Evolutionary conservation across 2,113 vertebrate species (phyloP).

Genomic region (Macrotus californicus): DNA sequence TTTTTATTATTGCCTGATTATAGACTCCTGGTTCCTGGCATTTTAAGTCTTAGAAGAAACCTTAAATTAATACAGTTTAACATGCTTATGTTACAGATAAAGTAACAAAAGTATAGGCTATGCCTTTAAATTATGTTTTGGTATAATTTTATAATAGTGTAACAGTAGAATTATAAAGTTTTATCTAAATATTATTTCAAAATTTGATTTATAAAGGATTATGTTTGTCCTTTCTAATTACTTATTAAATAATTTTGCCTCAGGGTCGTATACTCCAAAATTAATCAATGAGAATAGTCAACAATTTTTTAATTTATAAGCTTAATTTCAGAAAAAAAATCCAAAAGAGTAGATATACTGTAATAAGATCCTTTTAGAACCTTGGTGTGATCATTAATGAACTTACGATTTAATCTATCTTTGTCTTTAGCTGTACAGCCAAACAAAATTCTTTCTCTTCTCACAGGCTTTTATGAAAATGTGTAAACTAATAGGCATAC

Average conservation of each 20-base stretch:
- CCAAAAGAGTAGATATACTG: not conserved
- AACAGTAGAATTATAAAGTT: not conserved
- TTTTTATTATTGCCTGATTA: not conserved
- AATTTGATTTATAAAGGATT: not conserved
- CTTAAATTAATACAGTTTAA: not conserved
- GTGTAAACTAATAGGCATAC: not conserved
- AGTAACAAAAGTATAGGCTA: not conserved
- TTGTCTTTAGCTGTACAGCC: not conserved
- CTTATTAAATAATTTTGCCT: slow-evolving; percentile 6
- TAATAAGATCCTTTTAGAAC: not conserved
- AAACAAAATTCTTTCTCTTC: not conserved
- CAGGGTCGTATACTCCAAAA: not conserved
- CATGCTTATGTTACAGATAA: not conserved
- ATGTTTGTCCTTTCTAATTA: not conserved
- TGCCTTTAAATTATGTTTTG: not conserved
- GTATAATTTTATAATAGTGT: not conserved
- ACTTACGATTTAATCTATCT: not conserved
- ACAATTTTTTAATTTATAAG: not conserved
- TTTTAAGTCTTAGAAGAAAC: not conserved
- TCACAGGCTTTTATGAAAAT: not conserved
- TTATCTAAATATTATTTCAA: not conserved
- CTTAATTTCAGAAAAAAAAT: not conserved
- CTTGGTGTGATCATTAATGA: not conserved
- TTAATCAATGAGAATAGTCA: not conserved
- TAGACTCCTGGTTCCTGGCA: not conserved